Conservation (phyloP, 2,113 vertebrate genomes). For the Eclectus roratus region DNA sequence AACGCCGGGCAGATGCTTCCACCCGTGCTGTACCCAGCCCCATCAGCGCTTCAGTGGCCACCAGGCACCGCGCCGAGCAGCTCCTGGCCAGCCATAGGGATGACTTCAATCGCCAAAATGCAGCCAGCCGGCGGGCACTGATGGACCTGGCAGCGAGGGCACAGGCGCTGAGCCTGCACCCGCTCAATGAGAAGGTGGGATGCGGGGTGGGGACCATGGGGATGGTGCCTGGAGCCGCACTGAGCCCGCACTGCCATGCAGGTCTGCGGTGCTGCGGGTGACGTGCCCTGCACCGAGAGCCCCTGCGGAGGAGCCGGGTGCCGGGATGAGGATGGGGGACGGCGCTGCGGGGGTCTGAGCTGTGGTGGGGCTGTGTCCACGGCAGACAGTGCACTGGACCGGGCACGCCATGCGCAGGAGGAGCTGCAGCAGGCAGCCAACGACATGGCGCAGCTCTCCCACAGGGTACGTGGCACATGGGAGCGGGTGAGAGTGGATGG, state of each 20-base stretch:
- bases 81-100: constrained; percentile 80
- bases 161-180: constrained; percentile 79
- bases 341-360: constrained; percentile 90
- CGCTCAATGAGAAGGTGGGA: constrained; percentile 89
- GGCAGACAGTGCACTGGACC: constrained; percentile 85
- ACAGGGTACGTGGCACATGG: constrained; percentile 66
- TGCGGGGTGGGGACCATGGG: accelerated
- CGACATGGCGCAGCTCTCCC: constrained; percentile 79
- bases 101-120: constrained; percentile 85
- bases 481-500: background rate
- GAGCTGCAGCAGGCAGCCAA: constrained; percentile 54
- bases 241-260: background rate
- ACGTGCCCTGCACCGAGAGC: constrained; percentile 85
- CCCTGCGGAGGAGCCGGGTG: constrained; percentile 93
- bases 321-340: constrained; percentile 87
- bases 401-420: constrained; percentile 83
- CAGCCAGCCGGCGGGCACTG: constrained; percentile 84
- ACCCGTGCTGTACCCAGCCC: constrained; percentile 78
- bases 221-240: accelerated
- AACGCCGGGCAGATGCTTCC: constrained; percentile 79
- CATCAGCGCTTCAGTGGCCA: constrained; percentile 80
- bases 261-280: constrained; percentile 85
- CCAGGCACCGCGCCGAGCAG: constrained; percentile 77
- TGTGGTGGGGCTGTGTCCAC: constrained; percentile 85
- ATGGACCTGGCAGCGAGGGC: constrained; percentile 74